A percentile compares a stretch with the other conserved stretches of the same genome.
Evolutionary conservation across 2,797 vertebrate species (phyloP).

Genomic region (Neomorphus geoffroyi): DNA sequence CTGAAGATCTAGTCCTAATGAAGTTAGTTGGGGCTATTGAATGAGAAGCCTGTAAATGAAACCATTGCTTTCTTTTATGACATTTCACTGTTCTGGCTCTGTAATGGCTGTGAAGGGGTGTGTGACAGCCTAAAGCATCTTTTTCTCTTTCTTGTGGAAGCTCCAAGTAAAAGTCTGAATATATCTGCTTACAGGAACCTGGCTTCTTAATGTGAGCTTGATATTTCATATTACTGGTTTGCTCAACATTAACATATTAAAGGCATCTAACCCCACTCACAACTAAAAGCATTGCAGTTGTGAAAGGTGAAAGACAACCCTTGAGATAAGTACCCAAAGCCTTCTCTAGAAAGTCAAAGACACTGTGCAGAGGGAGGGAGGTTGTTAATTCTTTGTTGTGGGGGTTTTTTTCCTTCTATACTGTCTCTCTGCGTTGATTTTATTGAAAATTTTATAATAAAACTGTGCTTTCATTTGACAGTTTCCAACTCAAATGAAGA

Average conservation of each 20-base stretch:
- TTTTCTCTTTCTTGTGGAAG: neutral
- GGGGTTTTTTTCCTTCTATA: neutral
- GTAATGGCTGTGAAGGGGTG: neutral
- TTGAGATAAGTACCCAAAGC: neutral
- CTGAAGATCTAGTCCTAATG: neutral
- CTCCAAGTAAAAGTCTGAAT: neutral
- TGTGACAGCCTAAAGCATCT: neutral
- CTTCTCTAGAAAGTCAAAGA: neutral
- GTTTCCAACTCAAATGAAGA: neutral
- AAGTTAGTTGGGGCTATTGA: neutral
- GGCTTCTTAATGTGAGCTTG: neutral
- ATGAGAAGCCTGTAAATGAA: neutral
- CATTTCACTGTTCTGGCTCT: neutral
- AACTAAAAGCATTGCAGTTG: neutral
- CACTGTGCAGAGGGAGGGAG: fast-evolving
- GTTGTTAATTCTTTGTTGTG: neutral
- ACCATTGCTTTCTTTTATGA: neutral
- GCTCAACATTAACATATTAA: neutral
- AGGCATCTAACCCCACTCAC: neutral
- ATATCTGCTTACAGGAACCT: neutral
- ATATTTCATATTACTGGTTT: neutral
- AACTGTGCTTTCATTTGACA: neutral
- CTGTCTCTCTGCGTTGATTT: neutral
- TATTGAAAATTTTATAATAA: neutral
- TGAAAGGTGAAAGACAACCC: neutral